Base-by-base conservation (phyloP, 2,888 invertebrate genomes). In the Pseudococcus viburni region DNA sequence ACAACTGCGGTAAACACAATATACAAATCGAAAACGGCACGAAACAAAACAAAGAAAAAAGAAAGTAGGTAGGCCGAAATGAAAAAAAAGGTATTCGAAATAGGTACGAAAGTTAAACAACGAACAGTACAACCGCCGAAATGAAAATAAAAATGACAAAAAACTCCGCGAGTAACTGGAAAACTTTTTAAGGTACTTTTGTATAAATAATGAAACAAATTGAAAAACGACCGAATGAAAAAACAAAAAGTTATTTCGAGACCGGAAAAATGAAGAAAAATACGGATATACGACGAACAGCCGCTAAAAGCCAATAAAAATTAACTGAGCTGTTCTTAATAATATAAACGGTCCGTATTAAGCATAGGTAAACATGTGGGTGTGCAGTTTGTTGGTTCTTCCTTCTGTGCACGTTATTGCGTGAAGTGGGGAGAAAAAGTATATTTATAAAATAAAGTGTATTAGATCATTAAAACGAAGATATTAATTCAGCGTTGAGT, bases 371-470 rank as follows among this genome's bases (percentile, higher is more conserved):
- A 85, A 85, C 85, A 85, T 85, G 85, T 64, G 85, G 85, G 85
- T 85, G 85, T 85, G 85, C 85, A 85, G 85, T 85, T 59, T 64
- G 85, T 85, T 85, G 59, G 59, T 64, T 59, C 64, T 85, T 85
- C 59, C 39, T 85, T 85, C 59, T 85, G 55, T 64, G 39, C n/a
- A 42, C 42, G 42, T 42, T 64, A 42, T 84, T 55, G 46, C 46
- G 55, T 39, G 64, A 64, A 85, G 85, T 85, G 85, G 85, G 85
- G 85, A 85, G 85, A 85, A 85, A 85, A 85, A 59, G 85, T 85
- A 85, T 85, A 85, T 85, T 85, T 85, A 85, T 85, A 85, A 85
- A 85, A 85, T 85, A 85, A 85, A 85, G 85, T 85, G 85, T 85
- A 85, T 85, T 64, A 59, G 85, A 55, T 85, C 85, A 85, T 85